A percentile compares a stretch with the other conserved stretches of the same genome.
Evolutionary conservation across 2,113 vertebrate genomes (phyloP).

Genomic region (Bothrops jararaca): DNA sequence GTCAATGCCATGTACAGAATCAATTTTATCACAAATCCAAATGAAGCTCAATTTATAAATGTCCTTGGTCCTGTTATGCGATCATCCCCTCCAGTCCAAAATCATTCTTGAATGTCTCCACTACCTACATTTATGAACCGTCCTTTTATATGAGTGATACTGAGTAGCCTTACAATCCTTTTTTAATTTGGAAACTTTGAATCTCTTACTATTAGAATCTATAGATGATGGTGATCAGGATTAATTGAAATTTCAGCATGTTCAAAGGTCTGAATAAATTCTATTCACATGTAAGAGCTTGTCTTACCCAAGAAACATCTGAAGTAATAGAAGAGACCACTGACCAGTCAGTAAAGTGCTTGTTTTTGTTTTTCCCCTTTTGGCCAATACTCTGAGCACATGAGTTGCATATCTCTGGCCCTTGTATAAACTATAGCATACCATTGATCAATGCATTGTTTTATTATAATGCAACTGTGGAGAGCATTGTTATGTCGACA

Average conservation of each 20-base stretch:
- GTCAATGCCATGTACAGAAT: not conserved
- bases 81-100: not conserved
- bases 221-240: not conserved
- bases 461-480: slow-evolving; percentile 49
- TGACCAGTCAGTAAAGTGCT: not conserved
- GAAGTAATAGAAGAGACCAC: not conserved
- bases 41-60: not conserved
- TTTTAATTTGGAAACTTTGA: not conserved
- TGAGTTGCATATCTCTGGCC: slow-evolving; percentile 20
- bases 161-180: not conserved
- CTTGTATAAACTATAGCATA: slow-evolving; percentile 45
- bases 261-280: not conserved
- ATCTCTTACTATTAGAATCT: not conserved
- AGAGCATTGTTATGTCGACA: slow-evolving; percentile 11
- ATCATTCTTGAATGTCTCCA: not conserved
- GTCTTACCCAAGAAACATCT: not conserved
- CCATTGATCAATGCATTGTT: slow-evolving; percentile 52
- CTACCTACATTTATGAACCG: not conserved
- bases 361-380: not conserved
- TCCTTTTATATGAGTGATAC: not conserved
- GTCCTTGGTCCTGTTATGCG: not conserved
- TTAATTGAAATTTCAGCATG: not conserved
- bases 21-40: not conserved
- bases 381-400: not conserved
- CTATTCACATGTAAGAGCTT: not conserved